Base-by-base conservation (phyloP, 2,888 invertebrate genomes). In the Siphlonurus alternatus region DNA sequence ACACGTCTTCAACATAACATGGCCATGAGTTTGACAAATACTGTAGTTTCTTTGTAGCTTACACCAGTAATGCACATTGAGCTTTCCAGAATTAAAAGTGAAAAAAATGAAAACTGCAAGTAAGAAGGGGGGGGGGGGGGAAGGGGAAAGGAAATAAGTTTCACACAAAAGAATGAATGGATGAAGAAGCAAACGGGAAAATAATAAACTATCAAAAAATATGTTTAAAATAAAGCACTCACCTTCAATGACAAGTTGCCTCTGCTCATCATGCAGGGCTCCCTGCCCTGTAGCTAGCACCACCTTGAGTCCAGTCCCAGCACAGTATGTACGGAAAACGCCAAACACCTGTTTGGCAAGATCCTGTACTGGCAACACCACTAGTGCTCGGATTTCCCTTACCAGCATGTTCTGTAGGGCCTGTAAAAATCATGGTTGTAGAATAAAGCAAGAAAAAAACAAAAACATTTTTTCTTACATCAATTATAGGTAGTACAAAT, bases 281-380 rank as follows among this genome's bases (percentile, higher is more conserved):
- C 64, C 64, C 5, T 66, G 63, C 22, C 67, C 68, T 24, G 66
- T 66, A 15, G 68, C 38, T n/a, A 89, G 74, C 66, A 85, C 82
- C 64, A 90, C 85, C 72, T 83, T 84, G 1, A 96, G 76, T 63
- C 81, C 80, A 1, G 87, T 87, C 63, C 81, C 82, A 51, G 78
- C 78, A 64, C 83, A 81, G 72, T 88, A 90, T 53, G 82, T 82
- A 70, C 81, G 80, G 72, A 95, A 89, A 1, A 94, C 91, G 73
- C 86, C 85, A 69, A 82, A 86, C 38, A 98, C 93, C 77, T 98
- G 98, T 19, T 82, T 75, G 0, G 96, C 97, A 68, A 98, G 78
- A 74, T 95, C 94, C 72, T 90, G 87, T 0, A 95, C 95, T 1
- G 98, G 98, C 65, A 97, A 78, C 23, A 98, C 88, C n/a, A 95